Percentiles rank a stretch among this genome's conserved stretches.
phyloP scores from a whole-genome alignment of 2,797 vertebrate species.

The Apodemus agrarius region DNA sequence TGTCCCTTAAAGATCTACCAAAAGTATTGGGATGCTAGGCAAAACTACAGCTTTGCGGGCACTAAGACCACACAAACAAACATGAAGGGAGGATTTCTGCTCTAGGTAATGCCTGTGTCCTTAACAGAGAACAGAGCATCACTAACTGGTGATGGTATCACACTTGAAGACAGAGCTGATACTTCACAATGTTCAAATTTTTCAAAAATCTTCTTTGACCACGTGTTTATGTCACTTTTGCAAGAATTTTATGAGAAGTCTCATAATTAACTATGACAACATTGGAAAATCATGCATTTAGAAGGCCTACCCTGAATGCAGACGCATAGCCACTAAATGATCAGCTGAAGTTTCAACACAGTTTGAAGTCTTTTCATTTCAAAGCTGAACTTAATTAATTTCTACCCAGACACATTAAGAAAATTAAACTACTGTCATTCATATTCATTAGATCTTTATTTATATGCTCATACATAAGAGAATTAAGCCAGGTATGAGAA shows the following conservation, averaged over 20 bases:
- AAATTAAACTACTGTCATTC: not conserved
- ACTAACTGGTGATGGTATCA: not conserved
- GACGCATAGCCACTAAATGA: not conserved
- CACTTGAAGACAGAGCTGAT: not conserved
- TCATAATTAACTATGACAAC: not conserved
- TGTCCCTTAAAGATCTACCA: conserved; percentile 18
- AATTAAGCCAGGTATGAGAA: not conserved
- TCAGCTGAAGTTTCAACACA: not conserved
- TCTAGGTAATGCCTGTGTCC: not conserved
- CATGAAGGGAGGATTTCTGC: not conserved
- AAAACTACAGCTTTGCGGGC: not conserved
- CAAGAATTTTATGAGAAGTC: not conserved
- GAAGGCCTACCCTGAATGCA: not conserved
- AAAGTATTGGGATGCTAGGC: conserved; percentile 27
- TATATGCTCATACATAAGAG: not conserved
- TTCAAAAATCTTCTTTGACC: not conserved
- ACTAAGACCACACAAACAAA: not conserved
- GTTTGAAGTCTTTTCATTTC: conserved; percentile 34
- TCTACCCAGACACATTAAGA: not conserved
- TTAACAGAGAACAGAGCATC: not conserved
- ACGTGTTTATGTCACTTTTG: not conserved
- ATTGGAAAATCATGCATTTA: not conserved
- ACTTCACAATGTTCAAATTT: not conserved
- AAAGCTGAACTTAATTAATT: conserved; percentile 14
- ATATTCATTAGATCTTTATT: not conserved